These are phyloP conservation scores for Drosophila birchii DNA, from an alignment of 2,888 invertebrate genomes.

Conservation along the genomic window DNA sequence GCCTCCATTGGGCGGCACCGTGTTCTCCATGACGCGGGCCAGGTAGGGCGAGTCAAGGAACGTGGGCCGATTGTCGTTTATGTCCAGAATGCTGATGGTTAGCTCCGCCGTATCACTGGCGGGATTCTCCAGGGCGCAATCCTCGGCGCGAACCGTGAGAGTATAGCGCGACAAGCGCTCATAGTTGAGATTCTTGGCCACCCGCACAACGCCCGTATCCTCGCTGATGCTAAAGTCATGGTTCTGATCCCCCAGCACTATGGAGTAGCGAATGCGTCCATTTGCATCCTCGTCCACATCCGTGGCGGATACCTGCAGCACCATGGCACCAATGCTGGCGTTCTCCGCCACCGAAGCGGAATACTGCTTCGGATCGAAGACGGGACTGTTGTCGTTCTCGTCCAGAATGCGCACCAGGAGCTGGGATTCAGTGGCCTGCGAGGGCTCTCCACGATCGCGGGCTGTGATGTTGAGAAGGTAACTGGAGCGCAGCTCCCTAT, in stretches of 20 bases:
- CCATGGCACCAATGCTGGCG: constrained; percentile 96
- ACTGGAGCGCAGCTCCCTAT: constrained; percentile 91
- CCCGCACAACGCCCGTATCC: constrained; percentile 95
- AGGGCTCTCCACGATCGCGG: constrained; percentile 94
- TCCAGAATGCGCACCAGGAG: constrained; percentile 91
- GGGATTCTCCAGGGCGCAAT: constrained; percentile 89
- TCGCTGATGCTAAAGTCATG: constrained; percentile 96
- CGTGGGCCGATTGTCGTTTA: constrained; percentile 97
- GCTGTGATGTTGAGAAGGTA: constrained; percentile 93
- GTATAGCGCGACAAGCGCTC: constrained; percentile 94
- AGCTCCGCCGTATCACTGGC: constrained; percentile 92
- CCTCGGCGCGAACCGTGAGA: constrained; percentile 94
- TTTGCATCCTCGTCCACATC: constrained; percentile 95
- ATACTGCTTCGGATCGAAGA: constrained; percentile 95
- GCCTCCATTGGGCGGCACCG: constrained; percentile 91
- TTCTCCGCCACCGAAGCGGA: constrained; percentile 96
- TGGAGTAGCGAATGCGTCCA: constrained; percentile 96
- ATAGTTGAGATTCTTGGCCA: constrained; percentile 96
- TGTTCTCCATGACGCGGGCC: constrained; percentile 96
- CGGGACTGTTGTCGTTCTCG: constrained; percentile 95
- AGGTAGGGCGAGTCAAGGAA: constrained; percentile 97
- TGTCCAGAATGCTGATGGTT: constrained; percentile 93
- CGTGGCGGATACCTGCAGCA: constrained; percentile 94
- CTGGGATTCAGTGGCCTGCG: constrained; percentile 89
- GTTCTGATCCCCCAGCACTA: constrained; percentile 94